Base-by-base conservation (phyloP, 1,140 invertebrate species). In the Zaprionus camerounensis region DNA sequence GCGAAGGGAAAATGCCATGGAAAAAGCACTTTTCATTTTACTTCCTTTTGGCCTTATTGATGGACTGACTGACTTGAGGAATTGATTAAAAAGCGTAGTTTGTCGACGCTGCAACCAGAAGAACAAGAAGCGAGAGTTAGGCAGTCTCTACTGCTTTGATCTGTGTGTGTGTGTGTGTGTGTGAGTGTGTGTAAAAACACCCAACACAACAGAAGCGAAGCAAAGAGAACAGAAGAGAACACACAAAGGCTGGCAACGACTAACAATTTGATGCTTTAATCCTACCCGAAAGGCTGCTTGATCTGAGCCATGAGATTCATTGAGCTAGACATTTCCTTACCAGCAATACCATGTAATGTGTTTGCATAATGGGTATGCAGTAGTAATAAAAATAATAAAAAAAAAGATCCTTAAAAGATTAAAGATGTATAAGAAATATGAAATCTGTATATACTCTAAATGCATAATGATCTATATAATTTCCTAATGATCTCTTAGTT, bases 241-340 rank as follows among this genome's bases (percentile, higher is more conserved):
- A 28, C 24, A 66, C 62, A 72, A 72, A 57, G 70, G 62, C 63
- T 49, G 63, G 62, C 63, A 67, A 56, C 53, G 62, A 68, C 71
- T 79, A 84, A 87, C 85, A 88, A 90, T 90, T 78, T 90, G 85
- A 84, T 69, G 84, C 78, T 81, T 90, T 88, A 90, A 90, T 90
- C 81, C 81, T 67, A 51, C 56, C 81, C 62, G 26, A 71, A 56
- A 36, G 49, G 51, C 63, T 44, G 72, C 59, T 71, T 80, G 72
- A 72, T 76, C 69, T 66, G 49, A 64, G 69, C 67, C 59, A 70
- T 76, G 78, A 76, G 85, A 81, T 88, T 90, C 78, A 78, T 75
- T 78, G 63, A 51, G 56, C 55, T 64, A 65, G 51, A 69, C 71
- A 44, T 51, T 55, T 64, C 31, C 51, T 15, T 51, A 26, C 17